Conservation (phyloP, 2,888 invertebrate species). For the Tipula unca region DNA sequence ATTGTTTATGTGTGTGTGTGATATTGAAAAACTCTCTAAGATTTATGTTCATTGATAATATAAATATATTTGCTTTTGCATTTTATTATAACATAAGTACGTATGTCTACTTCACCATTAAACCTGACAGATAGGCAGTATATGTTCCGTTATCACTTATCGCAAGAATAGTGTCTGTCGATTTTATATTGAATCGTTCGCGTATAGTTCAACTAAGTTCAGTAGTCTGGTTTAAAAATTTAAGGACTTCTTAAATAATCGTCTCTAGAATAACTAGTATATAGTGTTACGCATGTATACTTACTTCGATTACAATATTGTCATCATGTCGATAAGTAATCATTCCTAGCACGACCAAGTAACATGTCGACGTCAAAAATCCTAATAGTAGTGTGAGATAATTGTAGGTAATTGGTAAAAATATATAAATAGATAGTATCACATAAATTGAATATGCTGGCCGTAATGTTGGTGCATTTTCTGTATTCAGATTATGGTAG, state of each 20-base stretch:
- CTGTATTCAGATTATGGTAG: conserved; percentile 49
- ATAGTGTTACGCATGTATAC: neutral
- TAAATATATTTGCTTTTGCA: neutral
- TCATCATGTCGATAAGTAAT: conserved; percentile 46
- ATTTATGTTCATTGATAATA: neutral
- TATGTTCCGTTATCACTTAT: neutral
- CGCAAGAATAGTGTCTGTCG: neutral
- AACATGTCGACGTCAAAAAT: conserved; percentile 54
- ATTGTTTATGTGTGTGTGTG: neutral
- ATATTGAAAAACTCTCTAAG: neutral
- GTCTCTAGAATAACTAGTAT: neutral
- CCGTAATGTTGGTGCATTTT: conserved; percentile 43
- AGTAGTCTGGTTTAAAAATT: neutral
- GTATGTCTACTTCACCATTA: neutral
- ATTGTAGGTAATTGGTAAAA: conserved; percentile 70
- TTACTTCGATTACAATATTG: conserved; percentile 41
- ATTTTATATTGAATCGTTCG: neutral
- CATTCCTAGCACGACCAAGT: conserved; percentile 51
- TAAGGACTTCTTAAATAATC: neutral
- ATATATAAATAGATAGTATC: conserved; percentile 72
- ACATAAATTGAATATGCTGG: conserved; percentile 66
- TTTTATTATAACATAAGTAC: neutral
- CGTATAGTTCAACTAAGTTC: neutral
- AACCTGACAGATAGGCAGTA: neutral
- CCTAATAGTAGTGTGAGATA: conserved; percentile 63